A percentile compares a stretch with the other conserved stretches of the same genome.
Evolutionary conservation across 92 coral and sea anemone species (phyloP).

Genomic region (Epizoanthus illoricatus): DNA sequence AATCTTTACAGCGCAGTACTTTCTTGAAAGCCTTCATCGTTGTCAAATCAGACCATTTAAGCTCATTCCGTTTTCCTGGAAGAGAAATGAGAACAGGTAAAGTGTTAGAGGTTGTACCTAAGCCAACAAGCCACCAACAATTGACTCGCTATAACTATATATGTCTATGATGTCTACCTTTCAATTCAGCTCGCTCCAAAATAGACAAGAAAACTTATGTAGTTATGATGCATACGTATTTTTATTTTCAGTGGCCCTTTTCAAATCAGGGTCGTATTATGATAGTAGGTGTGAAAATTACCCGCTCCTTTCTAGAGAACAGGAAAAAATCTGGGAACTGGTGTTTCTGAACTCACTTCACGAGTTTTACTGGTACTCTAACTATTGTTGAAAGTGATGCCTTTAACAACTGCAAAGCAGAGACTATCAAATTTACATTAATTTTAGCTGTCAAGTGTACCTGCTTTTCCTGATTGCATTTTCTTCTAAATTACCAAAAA

Average conservation of each 20-base stretch:
- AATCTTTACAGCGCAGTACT: not conserved
- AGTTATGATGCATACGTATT: not conserved
- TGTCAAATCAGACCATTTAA: not conserved
- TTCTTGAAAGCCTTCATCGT: not conserved
- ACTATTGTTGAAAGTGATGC: conserved; percentile 23
- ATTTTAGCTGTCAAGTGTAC: conserved; percentile 31
- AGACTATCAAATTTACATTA: conserved; percentile 29
- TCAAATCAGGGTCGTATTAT: not conserved
- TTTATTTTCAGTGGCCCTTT: not conserved
- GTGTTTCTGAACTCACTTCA: conserved; percentile 1
- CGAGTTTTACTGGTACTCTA: conserved; percentile 2
- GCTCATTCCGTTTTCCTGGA: not conserved
- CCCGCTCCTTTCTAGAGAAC: not conserved
- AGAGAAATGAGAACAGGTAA: conserved; percentile 2
- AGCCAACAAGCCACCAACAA: not conserved
- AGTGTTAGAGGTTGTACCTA: not conserved
- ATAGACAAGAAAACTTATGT: not conserved
- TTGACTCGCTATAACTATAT: too few species aligned
- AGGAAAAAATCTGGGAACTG: not conserved
- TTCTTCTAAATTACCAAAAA: conserved; percentile 30
- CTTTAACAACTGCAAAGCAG: conserved; percentile 32
- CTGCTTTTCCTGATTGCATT: conserved; percentile 34
- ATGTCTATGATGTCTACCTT: too few species aligned
- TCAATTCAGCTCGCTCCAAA: not conserved
- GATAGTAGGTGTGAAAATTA: not conserved